phyloP scores from a whole-genome alignment of 2,797 vertebrate species.

The Columba guinea region DNA sequence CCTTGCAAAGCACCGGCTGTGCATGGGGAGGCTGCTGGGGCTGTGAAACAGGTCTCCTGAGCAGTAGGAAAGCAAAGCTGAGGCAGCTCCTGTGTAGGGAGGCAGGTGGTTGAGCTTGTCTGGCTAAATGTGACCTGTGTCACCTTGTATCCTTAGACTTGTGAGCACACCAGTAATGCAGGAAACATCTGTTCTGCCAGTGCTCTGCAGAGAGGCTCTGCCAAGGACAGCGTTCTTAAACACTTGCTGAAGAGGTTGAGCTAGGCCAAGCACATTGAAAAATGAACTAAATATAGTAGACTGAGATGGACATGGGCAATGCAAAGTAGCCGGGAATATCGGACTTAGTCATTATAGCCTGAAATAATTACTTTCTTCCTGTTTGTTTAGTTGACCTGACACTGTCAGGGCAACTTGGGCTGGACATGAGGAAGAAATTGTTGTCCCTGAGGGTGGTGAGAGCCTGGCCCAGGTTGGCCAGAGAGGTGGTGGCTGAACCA shows the following conservation, averaged over 20 bases:
- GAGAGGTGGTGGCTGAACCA: no score
- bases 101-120: background rate
- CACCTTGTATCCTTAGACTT: accelerated
- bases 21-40: background rate
- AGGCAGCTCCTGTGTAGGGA: background rate
- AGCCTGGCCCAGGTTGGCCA: no score
- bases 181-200: background rate
- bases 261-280: background rate
- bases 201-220: background rate
- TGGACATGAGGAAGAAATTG: no score
- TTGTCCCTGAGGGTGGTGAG: no score
- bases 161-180: background rate
- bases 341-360: background rate
- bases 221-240: background rate
- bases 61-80: background rate
- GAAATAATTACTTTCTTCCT: background rate
- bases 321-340: background rate
- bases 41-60: background rate
- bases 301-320: background rate
- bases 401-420: no score
- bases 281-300: background rate
- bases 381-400: background rate
- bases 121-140: background rate
- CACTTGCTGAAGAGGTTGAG: background rate
- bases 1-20: accelerated